Evolutionary conservation across 2,888 invertebrate species (phyloP), one percentile per base, ranked within the genome.

Genomic region (Coelopa pilipes): DNA sequence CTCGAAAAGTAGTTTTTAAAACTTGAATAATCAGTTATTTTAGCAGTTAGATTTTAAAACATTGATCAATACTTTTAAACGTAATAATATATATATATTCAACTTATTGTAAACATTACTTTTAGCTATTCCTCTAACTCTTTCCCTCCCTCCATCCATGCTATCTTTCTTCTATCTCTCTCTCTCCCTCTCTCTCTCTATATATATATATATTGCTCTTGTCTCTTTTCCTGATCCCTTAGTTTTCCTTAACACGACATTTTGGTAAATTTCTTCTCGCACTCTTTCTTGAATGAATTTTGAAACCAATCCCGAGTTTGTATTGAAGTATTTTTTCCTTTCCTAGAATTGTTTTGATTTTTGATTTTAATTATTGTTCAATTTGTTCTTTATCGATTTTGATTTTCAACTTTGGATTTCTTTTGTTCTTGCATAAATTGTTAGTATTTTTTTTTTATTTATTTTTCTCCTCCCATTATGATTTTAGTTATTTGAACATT

Each of bases 271-370:
- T 46, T 47, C 19, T 49, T 53, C 50, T 19, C 47, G 15, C 1
- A 7, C 45, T 45, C 10, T 46, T 66, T 24, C 12, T 24, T 60
- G 21, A 10, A 50, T 66, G 13, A 66, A 50, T 49, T 66, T 66
- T 50, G 17, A 47, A 65, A n/a, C 15, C 21, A 62, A 34, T n/a
- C n/a, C 34, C 34, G 34, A 59, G 57, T 34, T 68, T 34, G 11
- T 46, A 68, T 45, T 68, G 57, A 68, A 68, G 57, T 68, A 66
- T 66, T 66, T 66, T 60, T n/a, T n/a, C n/a, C n/a, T n/a, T n/a
- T n/a, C 10, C 24, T 49, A 49, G 49, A 24, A 66, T 66, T 66
- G 66, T 66, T 49, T 50, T 50, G 34, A 34, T 34, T 9, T 34
- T 60, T 60, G 24, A 62, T 34, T 34, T 34, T 34, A 34, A 34